Evolutionary conservation across 2,888 invertebrate genomes (phyloP).

Genomic region (Megalurothrips usitatus): DNA sequence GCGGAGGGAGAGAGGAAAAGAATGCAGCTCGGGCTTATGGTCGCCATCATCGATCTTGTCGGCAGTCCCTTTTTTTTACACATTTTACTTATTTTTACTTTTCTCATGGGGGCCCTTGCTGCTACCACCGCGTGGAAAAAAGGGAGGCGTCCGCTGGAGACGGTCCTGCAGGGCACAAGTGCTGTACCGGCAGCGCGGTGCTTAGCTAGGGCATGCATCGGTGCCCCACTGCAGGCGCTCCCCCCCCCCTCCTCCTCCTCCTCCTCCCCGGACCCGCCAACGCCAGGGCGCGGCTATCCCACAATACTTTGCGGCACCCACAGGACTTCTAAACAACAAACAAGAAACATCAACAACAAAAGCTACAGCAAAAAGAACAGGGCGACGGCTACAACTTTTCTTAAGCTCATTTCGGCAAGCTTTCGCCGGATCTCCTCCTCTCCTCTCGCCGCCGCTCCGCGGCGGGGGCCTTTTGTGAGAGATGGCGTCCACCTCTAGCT

Average conservation of each 20-base stretch:
- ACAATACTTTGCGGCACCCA: neutral
- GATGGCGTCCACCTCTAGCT: neutral
- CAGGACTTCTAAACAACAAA: conserved; percentile 13
- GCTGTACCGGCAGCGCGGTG: too few relatives aligned
- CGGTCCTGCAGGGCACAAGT: too few relatives aligned
- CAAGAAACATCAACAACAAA: conserved; percentile 2
- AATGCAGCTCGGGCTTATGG: too few relatives aligned
- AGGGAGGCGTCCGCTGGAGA: too few relatives aligned
- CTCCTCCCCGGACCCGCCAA: neutral
- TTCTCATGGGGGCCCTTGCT: too few relatives aligned
- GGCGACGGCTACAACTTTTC: neutral
- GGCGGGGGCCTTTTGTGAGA: neutral
- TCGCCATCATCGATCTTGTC: too few relatives aligned
- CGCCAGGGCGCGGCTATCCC: neutral
- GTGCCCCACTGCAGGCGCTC: too few relatives aligned
- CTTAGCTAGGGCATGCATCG: too few relatives aligned
- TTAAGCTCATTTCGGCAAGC: conserved; percentile 23
- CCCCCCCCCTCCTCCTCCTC: neutral
- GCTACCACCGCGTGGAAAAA: too few relatives aligned
- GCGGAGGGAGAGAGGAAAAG: too few relatives aligned
- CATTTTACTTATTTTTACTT: too few relatives aligned
- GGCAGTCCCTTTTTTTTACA: too few relatives aligned
- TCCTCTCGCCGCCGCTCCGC: neutral
- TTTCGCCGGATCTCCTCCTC: neutral
- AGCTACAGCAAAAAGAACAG: neutral